phyloP scores from a whole-genome alignment of 2,797 vertebrate genomes.

The Enteromius treurensis region DNA sequence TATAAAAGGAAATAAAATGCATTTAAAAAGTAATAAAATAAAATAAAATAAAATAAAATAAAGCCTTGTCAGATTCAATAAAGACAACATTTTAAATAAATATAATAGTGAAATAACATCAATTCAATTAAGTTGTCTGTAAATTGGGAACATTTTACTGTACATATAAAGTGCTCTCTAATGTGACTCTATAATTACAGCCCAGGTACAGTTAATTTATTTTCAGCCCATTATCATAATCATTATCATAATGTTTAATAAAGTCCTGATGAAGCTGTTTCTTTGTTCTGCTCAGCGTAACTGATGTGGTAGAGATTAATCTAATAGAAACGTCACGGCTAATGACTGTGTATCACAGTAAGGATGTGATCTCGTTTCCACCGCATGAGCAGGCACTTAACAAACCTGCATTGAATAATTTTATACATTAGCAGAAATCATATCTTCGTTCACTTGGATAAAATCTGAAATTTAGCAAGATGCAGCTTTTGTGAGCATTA shows the following conservation, averaged over 20 bases:
- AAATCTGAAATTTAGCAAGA: conserved; percentile 37
- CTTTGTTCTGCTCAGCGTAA: conserved; percentile 23
- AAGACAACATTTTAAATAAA: background rate
- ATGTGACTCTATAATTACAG: background rate
- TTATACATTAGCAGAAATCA: conserved; percentile 42
- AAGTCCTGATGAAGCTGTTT: background rate
- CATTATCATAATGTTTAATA: conserved; percentile 6
- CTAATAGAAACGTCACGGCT: conserved; percentile 48
- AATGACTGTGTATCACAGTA: conserved; percentile 29
- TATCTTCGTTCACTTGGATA: conserved; percentile 41
- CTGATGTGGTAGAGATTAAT: conserved; percentile 35
- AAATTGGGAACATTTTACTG: background rate
- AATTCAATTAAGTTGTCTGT: background rate
- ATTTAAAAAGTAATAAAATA: background rate
- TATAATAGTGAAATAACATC: background rate
- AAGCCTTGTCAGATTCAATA: background rate
- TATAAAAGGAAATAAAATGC: background rate
- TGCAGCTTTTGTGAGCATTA: conserved; percentile 32
- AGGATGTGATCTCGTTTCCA: conserved; percentile 22
- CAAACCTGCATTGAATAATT: conserved; percentile 45
- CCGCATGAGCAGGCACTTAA: conserved; percentile 39
- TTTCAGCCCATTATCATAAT: conserved; percentile 19
- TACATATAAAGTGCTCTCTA: background rate
- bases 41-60: background rate
- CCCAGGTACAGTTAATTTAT: background rate